Percentiles rank a stretch among this genome's conserved stretches.
These are phyloP conservation scores for Rostratula benghalensis DNA, from an alignment of 2,113 vertebrate species.

Conservation along the genomic window DNA sequence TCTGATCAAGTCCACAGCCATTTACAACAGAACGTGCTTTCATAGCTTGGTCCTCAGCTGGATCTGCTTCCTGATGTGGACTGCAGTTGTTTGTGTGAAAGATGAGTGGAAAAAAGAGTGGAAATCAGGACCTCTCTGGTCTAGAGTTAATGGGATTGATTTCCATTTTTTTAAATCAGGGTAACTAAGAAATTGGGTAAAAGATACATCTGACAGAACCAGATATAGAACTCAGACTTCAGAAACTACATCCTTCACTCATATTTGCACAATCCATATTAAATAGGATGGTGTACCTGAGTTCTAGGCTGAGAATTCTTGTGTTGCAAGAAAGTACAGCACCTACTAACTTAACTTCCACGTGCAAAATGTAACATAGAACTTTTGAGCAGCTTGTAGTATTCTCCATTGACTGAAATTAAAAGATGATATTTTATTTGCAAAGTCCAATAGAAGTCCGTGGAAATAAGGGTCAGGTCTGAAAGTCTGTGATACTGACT, in stretches of 20 bases:
- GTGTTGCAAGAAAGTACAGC: not conserved
- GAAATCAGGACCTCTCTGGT: not conserved
- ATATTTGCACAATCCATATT: not conserved
- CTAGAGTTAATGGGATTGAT: not conserved
- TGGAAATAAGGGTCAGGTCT: not conserved
- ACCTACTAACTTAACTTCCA: not conserved
- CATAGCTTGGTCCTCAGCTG: not conserved
- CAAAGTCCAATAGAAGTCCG: not conserved
- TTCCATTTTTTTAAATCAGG: not conserved
- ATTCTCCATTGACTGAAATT: not conserved
- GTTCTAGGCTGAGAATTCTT: not conserved
- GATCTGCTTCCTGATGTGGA: not conserved
- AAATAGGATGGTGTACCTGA: not conserved
- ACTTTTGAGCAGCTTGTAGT: not conserved
- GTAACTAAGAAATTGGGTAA: not conserved
- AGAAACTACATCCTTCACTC: not conserved
- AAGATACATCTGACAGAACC: not conserved
- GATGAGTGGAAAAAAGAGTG: too few species aligned
- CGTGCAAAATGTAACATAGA: not conserved
- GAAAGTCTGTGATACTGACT: not conserved
- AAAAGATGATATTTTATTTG: not conserved
- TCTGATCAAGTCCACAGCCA: rapidly evolving
- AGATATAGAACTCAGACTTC: not conserved
- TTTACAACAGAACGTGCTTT: not conserved
- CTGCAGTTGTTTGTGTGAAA: not conserved